Evolutionary conservation across 2,888 invertebrate genomes (phyloP), one percentile per base, ranked within the genome.

Genomic region (Campaea margaritaria): DNA sequence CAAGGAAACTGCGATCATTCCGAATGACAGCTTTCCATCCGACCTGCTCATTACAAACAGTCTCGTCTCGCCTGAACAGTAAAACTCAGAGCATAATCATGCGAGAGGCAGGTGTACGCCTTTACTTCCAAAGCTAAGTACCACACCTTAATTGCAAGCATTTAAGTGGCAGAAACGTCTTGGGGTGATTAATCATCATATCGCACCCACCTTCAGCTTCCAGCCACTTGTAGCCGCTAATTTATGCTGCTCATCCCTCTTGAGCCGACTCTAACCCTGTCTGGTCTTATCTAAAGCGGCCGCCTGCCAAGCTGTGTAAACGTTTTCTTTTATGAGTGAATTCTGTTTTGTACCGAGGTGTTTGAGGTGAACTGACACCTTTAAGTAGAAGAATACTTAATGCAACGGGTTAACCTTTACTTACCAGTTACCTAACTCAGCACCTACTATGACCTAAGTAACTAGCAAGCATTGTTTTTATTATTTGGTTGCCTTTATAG

Each of bases 201-300:
- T 43, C 36, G 15, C 55, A 34, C 34, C 5, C 11, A 15, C 12
- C 47, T 39, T 11, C 11, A 15, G 15, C 47, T 39, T 43, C 38
- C 36, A 42, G 55, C 41, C 48, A 43, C 55, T 38, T 21, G 55
- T 42, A 21, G 36, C 56, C 16, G 9, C 58, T 58, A 58, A 58
- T 58, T 58, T 58, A 58, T 58, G 58, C 52, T 38, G 46, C 47
- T 58, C 51, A 52, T 52, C 46, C 51, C 27, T 52, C 45, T 27
- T n/a, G 38, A 12, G 43, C 38, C 46, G 34, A 13, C 44, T 57
- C 13, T 31, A 16, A 27, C 21, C 31, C 4, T 39, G 43, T 42
- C 12, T 42, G 11, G 15, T 48, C 47, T 58, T 58, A 58, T 58
- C 58, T 52, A 28, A 44, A 5, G 21, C 21, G 2, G 21, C 21